phyloP scores from a whole-genome alignment of 2,888 invertebrate genomes.

The Geophilus truncorum region DNA sequence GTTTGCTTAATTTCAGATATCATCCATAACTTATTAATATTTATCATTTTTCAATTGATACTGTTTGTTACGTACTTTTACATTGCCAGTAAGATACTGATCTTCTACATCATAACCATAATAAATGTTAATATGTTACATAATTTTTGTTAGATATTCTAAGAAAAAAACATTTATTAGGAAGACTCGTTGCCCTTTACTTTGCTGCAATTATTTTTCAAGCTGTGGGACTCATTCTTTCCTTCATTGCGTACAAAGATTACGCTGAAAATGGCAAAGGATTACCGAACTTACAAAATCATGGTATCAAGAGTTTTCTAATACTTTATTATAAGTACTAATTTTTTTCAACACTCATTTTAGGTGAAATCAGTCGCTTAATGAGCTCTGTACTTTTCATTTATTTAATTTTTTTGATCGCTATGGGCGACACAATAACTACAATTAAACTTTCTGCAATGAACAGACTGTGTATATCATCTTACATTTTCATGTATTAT shows the following conservation, averaged over 20 bases:
- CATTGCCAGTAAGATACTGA: neutral
- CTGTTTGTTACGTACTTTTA: neutral
- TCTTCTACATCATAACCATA: neutral
- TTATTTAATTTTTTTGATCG: conserved; percentile 72
- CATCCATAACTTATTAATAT: neutral
- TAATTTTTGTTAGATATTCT: neutral
- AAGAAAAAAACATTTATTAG: conserved; percentile 64
- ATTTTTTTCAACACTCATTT: neutral
- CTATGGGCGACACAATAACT: conserved; percentile 86
- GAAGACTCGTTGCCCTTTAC: conserved; percentile 83
- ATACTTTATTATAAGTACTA: neutral
- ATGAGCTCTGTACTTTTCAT: conserved; percentile 70
- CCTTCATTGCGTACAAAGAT: conserved; percentile 64
- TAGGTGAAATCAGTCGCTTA: conserved; percentile 68
- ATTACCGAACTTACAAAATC: conserved; percentile 45
- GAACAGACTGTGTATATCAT: conserved; percentile 68
- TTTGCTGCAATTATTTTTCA: conserved; percentile 66
- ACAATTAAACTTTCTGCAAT: conserved; percentile 68
- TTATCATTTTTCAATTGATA: neutral
- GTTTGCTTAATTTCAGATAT: conserved; percentile 1
- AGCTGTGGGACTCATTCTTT: conserved; percentile 60
- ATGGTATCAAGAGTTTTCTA: no score
- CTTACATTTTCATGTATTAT: conserved; percentile 72
- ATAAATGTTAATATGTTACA: neutral
- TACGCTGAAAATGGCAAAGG: conserved; percentile 71